A percentile compares a stretch with the other conserved stretches of the same genome.
phyloP scores from a whole-genome alignment of 2,113 vertebrate genomes.

The Lonchura striata region DNA sequence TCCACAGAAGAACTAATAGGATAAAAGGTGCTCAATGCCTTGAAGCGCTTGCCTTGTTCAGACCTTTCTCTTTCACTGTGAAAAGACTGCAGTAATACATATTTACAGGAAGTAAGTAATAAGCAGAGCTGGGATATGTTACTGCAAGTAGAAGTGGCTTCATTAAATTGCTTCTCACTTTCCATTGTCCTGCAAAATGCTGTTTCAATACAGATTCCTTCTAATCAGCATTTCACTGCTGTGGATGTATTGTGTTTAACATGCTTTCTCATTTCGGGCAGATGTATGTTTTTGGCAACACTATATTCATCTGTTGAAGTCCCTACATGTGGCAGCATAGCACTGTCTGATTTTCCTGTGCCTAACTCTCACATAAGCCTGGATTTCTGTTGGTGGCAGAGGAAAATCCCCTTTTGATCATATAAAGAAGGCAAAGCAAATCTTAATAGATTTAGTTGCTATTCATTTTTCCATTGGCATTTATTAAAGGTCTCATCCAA shows the following conservation, averaged over 20 bases:
- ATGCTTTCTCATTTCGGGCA: not conserved
- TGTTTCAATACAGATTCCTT: not conserved
- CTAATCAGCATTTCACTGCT: not conserved
- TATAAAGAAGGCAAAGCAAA: not conserved
- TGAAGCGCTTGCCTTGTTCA: not conserved
- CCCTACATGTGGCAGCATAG: not conserved
- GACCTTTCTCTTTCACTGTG: not conserved
- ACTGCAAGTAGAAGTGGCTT: not conserved
- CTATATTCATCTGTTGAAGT: not conserved
- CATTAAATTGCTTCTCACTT: not conserved
- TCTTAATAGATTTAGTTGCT: not conserved
- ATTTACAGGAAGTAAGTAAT: not conserved
- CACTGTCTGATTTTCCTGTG: not conserved
- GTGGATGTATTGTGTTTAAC: not conserved
- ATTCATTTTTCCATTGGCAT: not conserved
- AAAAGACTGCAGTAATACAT: not conserved
- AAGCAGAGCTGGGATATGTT: not conserved
- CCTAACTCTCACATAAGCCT: not conserved
- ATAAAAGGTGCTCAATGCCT: not conserved
- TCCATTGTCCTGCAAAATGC: not conserved
- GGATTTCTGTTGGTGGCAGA: not conserved
- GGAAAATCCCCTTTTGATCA: not conserved
- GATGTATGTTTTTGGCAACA: not conserved
- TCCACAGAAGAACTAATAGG: not conserved
- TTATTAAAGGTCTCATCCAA: not conserved